Conservation (phyloP, 2,797 vertebrate species). For the Catharus ustulatus region DNA sequence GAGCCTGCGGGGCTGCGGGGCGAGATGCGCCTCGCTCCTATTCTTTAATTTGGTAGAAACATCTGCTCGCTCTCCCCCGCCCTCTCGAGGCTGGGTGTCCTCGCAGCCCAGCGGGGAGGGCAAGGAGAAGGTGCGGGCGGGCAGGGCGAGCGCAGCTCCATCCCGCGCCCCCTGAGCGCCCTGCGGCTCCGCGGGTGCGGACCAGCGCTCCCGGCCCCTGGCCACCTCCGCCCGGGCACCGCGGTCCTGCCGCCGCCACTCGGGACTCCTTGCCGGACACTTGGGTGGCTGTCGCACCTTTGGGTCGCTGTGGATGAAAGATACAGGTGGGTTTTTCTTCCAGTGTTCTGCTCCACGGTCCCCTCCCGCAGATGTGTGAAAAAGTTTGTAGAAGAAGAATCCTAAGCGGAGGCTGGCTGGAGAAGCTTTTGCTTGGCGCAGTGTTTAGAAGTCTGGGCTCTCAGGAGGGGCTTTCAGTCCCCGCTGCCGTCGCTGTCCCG, state of each 20-base stretch:
- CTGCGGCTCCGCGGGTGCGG: not conserved
- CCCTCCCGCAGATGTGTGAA: not conserved
- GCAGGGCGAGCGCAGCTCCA: not conserved
- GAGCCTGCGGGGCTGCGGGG: not conserved
- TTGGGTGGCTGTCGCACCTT: too few relatives aligned
- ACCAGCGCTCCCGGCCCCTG: too few relatives aligned
- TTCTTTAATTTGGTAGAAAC: not conserved
- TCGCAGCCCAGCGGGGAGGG: not conserved
- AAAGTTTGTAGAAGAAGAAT: not conserved
- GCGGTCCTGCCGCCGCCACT: not conserved
- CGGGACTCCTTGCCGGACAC: not conserved
- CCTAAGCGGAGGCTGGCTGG: not conserved
- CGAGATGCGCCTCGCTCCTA: fast-evolving
- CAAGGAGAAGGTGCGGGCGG: not conserved
- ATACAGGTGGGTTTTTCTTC: not conserved
- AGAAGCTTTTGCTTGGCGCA: not conserved
- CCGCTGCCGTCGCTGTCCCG: not conserved
- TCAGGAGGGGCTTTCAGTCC: not conserved
- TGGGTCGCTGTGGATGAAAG: not conserved
- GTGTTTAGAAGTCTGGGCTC: fast-evolving
- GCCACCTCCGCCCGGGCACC: fast-evolving
- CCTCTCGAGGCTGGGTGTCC: not conserved
- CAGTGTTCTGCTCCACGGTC: fast-evolving
- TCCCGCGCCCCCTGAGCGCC: not conserved
- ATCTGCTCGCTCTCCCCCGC: fast-evolving